Conservation (phyloP, 2,888 invertebrate species). For the Cephus spinipes region DNA sequence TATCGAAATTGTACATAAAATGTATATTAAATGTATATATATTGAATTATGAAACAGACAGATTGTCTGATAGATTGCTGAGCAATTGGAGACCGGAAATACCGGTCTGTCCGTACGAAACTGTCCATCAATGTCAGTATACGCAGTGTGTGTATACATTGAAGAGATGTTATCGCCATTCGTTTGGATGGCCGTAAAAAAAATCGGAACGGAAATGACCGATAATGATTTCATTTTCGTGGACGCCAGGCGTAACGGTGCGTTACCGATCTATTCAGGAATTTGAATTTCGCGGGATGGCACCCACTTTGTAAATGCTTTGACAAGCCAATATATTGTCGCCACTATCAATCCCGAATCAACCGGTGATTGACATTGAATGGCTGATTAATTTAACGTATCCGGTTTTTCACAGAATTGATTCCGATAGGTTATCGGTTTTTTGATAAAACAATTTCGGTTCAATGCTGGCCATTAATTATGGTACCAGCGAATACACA, state of each 20-base stretch:
- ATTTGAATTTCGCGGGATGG: conserved; percentile 13
- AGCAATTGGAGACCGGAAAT: background rate
- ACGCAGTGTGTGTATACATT: background rate
- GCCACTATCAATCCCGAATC: conserved; percentile 46
- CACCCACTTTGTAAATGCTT: conserved; percentile 22
- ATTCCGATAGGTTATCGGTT: background rate
- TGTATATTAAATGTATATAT: background rate
- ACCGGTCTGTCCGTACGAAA: background rate
- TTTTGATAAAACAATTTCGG: background rate
- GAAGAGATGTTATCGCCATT: conserved; percentile 18
- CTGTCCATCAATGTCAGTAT: background rate
- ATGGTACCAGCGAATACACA: background rate
- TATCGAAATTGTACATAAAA: background rate
- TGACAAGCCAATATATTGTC: conserved; percentile 51
- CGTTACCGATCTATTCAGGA: conserved; percentile 29
- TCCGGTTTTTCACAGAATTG: background rate
- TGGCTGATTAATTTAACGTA: background rate
- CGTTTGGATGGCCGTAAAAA: conserved; percentile 12
- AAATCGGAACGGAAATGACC: conserved; percentile 21
- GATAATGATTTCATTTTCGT: conserved; percentile 26
- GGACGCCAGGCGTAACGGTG: conserved; percentile 28
- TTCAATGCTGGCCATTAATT: background rate
- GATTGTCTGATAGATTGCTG: background rate
- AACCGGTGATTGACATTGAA: background rate
- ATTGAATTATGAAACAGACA: background rate